Evolutionary conservation across 2,888 invertebrate species (phyloP), one percentile per base, ranked within the genome.

Genomic region (Orgyia antiqua): DNA sequence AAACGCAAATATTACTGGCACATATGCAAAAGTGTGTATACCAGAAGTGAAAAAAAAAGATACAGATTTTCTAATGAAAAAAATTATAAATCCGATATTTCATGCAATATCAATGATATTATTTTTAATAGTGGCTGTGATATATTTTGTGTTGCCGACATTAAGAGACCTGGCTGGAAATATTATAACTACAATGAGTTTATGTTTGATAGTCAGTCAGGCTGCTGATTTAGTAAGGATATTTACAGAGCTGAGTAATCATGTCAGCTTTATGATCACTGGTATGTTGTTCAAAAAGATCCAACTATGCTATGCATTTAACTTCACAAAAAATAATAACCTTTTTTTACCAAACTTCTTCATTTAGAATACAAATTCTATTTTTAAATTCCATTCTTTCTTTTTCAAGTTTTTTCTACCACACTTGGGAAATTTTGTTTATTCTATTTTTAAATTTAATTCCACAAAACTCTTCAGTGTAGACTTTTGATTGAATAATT

Each of bases 111-210:
- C 93, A 8, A 91, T 95, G 53, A 78, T 90, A 25, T 89, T 93
- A 42, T 90, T 92, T 48, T 70, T 94, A 30, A 66, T 91, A 8
- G 90, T 94, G 19, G 93, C 94, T 3, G 89, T 94, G 25, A 89
- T 94, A 39, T 95, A 95, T 63, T 95, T 95, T 72, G 90, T 95
- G 20, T 76, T 95, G 61, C 94, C 95, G 8, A 94, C 94, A 29
- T 75, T 95, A 33, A 82, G 94, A 61, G 94, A 95, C 78, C 86
- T 95, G 28, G 91, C 94, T 18, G 95, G 95, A 2, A 95, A 95
- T 66, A 94, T 95, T 44, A 90, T 95, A 36, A 94, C 94, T 1
- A 94, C 94, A 26, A 92, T 95, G 61, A 91, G 91, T 34, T 63
- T 94, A 24, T 95, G 95, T 58, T 80, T 95, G 46, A 92, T 94